Evolutionary conservation across 2,888 invertebrate genomes (phyloP), one percentile per base, ranked within the genome.

Genomic region (Melikaiella ostensackeni): DNA sequence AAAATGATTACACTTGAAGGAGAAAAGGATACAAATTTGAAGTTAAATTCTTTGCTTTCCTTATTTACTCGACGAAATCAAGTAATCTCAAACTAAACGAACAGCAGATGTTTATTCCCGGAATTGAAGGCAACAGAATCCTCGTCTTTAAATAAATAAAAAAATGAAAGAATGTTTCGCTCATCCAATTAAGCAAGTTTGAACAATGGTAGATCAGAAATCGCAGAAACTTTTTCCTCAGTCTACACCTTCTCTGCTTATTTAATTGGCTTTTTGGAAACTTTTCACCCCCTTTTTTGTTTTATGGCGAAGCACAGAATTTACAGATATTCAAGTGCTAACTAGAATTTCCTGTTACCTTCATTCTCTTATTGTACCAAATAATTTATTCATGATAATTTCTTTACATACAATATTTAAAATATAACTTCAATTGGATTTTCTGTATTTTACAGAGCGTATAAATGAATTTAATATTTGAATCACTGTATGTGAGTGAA

Each of bases 101-200:
- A 66, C 19, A 27, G 46, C 8, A 16, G 35, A 57, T 35, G 57
- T 57, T 74, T 57, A 74, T 74, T 73, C 2, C 11, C 3, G 24
- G 57, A 57, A 74, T 75, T 46, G 55, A 75, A 59, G n/a, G 59
- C 9, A 46, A 19, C 24, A 33, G 35, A 21, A 57, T 30, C 57
- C 35, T 27, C 16, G 16, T 33, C 57, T 35, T 19, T 3, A 27
- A 74, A 33, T 57, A 66, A 76, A 33, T 3, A 64, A 64, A 59
- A 55, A 62, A 50, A 79, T 64, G 79, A 81, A 81, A 81, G 80
- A 77, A 80, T 74, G 81, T 86, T 82, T 79, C 80, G 77, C 50
- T 80, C 75, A 84, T 84, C 80, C 82, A 85, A 85, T 86, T 85
- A 82, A 64, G 66, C 64, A 81, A 81, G 74, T 82, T 80, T 42